phyloP scores from a whole-genome alignment of 2,113 vertebrate species.

The Epinephelus fuscoguttatus region DNA sequence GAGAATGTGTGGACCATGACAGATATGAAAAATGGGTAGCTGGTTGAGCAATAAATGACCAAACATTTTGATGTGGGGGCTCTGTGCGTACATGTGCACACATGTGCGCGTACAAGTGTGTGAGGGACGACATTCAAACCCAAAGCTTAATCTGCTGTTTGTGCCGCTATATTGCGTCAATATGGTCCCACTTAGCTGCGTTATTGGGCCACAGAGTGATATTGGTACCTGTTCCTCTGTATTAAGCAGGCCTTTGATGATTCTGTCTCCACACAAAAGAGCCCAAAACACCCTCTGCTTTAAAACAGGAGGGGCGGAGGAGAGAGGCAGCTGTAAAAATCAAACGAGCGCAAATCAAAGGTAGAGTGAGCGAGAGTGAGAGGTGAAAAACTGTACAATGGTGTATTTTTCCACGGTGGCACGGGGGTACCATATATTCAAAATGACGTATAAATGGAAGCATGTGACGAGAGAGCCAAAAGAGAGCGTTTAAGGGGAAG shows the following conservation, averaged over 20 bases:
- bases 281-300: constrained; percentile 52
- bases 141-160: constrained; percentile 57
- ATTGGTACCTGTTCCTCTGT: constrained; percentile 75
- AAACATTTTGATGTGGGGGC: constrained; percentile 78
- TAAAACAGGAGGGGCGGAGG: constrained; percentile 52
- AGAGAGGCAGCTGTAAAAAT: constrained; percentile 69
- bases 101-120: constrained; percentile 20
- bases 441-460: constrained; percentile 69
- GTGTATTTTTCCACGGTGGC: constrained; percentile 66
- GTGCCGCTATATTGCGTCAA: constrained; percentile 70
- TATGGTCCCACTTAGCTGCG: constrained; percentile 79
- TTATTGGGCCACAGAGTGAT: constrained; percentile 69
- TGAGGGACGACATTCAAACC: constrained; percentile 31
- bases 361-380: constrained; percentile 39
- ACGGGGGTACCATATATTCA: constrained; percentile 52
- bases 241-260: constrained; percentile 79
- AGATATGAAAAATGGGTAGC: constrained; percentile 81
- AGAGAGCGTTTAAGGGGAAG: constrained; percentile 26
- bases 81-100: constrained; percentile 18
- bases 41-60: constrained; percentile 77
- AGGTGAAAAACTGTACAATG: constrained; percentile 49
- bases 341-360: constrained; percentile 67
- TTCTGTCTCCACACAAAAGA: constrained; percentile 67
- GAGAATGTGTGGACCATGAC: constrained; percentile 74
- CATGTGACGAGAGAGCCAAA: constrained; percentile 56